Base-by-base conservation (phyloP, 30 jellyfish, hydroid and myxozoan genomes). In the Turritopsis rubra region DNA sequence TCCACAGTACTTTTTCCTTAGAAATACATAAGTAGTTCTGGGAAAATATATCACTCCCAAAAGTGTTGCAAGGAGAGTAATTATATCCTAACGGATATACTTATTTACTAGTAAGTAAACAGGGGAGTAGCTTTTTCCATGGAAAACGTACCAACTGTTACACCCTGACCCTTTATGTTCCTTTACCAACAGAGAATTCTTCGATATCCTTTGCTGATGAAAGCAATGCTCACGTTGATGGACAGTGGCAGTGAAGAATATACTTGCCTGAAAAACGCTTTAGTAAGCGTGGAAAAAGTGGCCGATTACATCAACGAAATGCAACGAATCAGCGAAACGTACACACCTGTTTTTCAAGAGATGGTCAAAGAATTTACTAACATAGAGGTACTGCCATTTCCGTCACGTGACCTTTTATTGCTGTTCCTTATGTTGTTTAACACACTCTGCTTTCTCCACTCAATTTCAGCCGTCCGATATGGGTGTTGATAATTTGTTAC, bases 311-410 rank as follows among this genome's bases (percentile, higher is more conserved):
- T 93, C 41, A 93, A 93, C 54, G 99, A 93, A 75, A 93, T 93
- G 99, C 99, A 93, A 73, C 83, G 96, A 86, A 93, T 93, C 75
- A 93, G 96, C 60, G 99, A 93, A 75, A 93, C 99, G n/a, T 93
- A 81, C 84, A 85, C 99, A 7, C 96, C 96, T 1, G 65, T 88
- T 24, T 93, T 93, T 79, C 96, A 93, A 73, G 86, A 82, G 27
- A 83, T 93, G 26, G 84, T 94, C 70, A 87, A 85, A 31, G 54
- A 75, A 20, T 90, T 74, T 66, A 84, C 80, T 23, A 91, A 88
- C 19, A 90, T 93, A 20, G 96, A 88, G 90, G 99, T 88, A 78
- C 66, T 90, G 75, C 17, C 0, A 25, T 8, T 60, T 52, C 23
- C 27, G 28, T 29, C 30, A n/a, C n/a, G n/a, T n/a, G 30, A 21